These are phyloP conservation scores for Autographa gamma DNA, from an alignment of 2,888 invertebrate species.

Conservation along the genomic window DNA sequence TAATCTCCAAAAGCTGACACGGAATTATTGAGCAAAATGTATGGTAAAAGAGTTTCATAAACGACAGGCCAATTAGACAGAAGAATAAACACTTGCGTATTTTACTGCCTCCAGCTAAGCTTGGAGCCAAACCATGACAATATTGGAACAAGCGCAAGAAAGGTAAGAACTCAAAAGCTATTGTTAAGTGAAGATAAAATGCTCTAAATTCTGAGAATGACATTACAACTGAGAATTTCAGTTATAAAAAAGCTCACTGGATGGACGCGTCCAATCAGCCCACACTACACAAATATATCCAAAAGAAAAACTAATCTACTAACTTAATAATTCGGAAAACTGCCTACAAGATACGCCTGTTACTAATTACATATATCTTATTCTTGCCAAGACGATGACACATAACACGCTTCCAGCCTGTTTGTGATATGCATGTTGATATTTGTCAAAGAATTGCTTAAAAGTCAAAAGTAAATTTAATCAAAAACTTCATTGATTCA, in stretches of 20 bases:
- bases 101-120: conserved; percentile 23
- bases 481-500: conserved; percentile 55
- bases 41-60: conserved; percentile 13
- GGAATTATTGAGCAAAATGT: conserved; percentile 42
- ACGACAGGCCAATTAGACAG: conserved; percentile 23
- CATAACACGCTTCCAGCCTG: conserved; percentile 21
- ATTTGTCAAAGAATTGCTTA: conserved; percentile 40
- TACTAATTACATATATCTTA: conserved; percentile 53
- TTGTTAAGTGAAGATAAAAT: conserved; percentile 39
- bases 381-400: conserved; percentile 43
- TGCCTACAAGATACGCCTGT: conserved; percentile 70
- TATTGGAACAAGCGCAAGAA: conserved; percentile 8
- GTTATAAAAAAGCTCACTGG: conserved; percentile 63
- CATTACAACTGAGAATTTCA: conserved; percentile 69
- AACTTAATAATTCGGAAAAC: conserved; percentile 72
- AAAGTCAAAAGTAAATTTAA: conserved; percentile 49
- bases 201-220: conserved; percentile 49
- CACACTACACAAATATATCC: conserved; percentile 76
- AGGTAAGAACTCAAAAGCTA: conserved; percentile 31
- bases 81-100: conserved; percentile 36
- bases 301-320: conserved; percentile 75
- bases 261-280: conserved; percentile 61
- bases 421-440: conserved; percentile 31
- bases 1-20: conserved; percentile 42
- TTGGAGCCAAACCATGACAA: conserved; percentile 25